Base-by-base conservation (phyloP, 2,113 vertebrate genomes). In the Nanorana parkeri region DNA sequence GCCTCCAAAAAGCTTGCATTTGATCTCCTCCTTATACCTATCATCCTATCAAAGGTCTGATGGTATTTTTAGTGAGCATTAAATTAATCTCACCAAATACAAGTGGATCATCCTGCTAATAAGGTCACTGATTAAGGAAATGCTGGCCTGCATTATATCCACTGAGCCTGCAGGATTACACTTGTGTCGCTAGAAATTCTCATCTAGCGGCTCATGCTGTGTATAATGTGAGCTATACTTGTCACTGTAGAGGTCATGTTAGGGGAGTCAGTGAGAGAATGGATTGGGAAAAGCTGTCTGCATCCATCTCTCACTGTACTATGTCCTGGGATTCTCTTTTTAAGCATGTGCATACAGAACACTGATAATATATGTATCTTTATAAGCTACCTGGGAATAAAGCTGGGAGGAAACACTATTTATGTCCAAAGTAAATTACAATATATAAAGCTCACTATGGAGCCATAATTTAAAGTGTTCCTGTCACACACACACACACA, bases 41-140 rank as follows among this genome's bases (percentile, higher is more conserved):
- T 65, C 23, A 80, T 80, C 56, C 26, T 80, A 41, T 80, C 36
- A 64, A 24, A 71, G 58, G 68, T 69, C 20, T 69, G 23, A 60
- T 23, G n/a, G 26, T 47, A 55, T 80, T 69, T 56, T 69, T 23
- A 24, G 24, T 24, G 5, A 69, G 78, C 23, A 69, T 80, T 51
- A 69, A 21, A 80, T 51, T 80, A 60, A 80, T 72, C 21, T 54
- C 23, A 41, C 29, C 41, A 64, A 80, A 80, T 72, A 54, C 68
- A 52, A 64, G 23, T 61, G 24, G 58, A 80, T 80, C 56, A 63
- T 64, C 23, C 68, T 54, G 23, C 58, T 80, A 80, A 80, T 80
- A 72, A 80, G 68, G 78, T 64, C 56, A 68, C 24, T 71, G 68
- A 61, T 58, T 72, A 17, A 72, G 54, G 36, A 60, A 69, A 21